phyloP scores from a whole-genome alignment of 2,888 invertebrate species.

The Hirtodrosophila histrioides region DNA sequence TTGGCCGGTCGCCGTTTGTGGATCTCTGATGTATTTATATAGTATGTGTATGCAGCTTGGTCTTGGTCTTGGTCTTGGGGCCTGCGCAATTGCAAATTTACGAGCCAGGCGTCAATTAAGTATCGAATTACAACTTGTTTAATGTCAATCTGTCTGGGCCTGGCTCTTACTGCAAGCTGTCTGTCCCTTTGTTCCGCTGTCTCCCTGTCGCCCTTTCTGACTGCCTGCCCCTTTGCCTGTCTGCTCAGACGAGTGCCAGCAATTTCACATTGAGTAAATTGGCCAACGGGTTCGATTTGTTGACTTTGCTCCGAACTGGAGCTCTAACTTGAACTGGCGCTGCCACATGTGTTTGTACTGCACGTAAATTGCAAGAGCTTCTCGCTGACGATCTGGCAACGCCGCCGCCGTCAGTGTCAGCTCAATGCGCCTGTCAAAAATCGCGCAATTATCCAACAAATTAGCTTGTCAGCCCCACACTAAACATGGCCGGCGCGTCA shows the following conservation, averaged over 20 bases:
- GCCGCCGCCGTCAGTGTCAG: slow-evolving; percentile 23
- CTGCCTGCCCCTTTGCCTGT: slow-evolving; percentile 15
- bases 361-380: slow-evolving; percentile 5
- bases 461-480: slow-evolving; percentile 67
- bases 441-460: slow-evolving; percentile 70
- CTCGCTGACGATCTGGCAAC: slow-evolving; percentile 50
- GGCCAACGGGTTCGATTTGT: slow-evolving; percentile 64
- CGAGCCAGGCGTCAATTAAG: slow-evolving; percentile 84
- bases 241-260: slow-evolving; percentile 18
- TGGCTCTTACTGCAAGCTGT: slow-evolving; percentile 39
- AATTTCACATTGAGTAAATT: slow-evolving; percentile 76
- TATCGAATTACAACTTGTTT: slow-evolving; percentile 85
- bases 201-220: slow-evolving; percentile 5
- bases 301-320: slow-evolving; percentile 23
- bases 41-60: slow-evolving; percentile 2
- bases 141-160: slow-evolving; percentile 81
- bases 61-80: slow-evolving; percentile 1
- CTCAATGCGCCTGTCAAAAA: slow-evolving; percentile 59
- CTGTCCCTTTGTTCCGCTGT: slow-evolving; percentile 1
- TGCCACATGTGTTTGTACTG: slow-evolving; percentile 29
- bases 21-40: slow-evolving; percentile 20
- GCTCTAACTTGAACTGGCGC: background rate
- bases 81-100: slow-evolving; percentile 82
- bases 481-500: slow-evolving; percentile 71
- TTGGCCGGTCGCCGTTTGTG: slow-evolving; percentile 48